Percentiles rank a stretch among this genome's conserved stretches.
phyloP scores from a whole-genome alignment of 1,140 invertebrate genomes.

The Drosophila elegans region DNA sequence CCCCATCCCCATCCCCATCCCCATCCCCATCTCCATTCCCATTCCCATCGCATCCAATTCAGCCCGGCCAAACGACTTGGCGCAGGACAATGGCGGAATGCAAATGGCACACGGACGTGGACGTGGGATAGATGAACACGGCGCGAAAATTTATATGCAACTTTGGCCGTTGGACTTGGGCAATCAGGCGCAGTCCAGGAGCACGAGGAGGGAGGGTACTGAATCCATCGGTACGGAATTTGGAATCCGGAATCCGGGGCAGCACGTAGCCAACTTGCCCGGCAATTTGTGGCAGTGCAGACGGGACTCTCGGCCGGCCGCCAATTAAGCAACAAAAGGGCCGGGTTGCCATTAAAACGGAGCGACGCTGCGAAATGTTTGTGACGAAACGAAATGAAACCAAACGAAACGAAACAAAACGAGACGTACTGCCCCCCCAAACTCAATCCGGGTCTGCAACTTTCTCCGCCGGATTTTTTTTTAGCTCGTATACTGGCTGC shows the following conservation, averaged over 20 bases:
- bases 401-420: constrained; percentile 30
- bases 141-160: constrained; percentile 48
- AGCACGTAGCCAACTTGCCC: constrained; percentile 29
- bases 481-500: constrained; percentile 43
- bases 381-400: constrained; percentile 62
- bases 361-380: constrained; percentile 69
- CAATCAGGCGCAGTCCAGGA: constrained; percentile 14
- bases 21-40: too few relatives aligned
- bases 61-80: constrained; percentile 38
- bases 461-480: constrained; percentile 15
- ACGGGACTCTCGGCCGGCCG: constrained; percentile 44
- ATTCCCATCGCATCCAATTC: neutral
- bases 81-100: constrained; percentile 72
- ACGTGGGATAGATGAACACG: constrained; percentile 61
- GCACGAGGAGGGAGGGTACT: too few relatives aligned
- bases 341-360: constrained; percentile 69
- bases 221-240: too few relatives aligned
- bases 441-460: constrained; percentile 22
- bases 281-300: constrained; percentile 61
- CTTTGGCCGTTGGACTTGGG: constrained; percentile 24
- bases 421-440: constrained; percentile 10
- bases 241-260: constrained; percentile 19
- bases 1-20: neutral
- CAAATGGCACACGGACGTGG: constrained; percentile 73
- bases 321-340: constrained; percentile 78